Percentiles rank a stretch among this genome's conserved stretches.
These are phyloP conservation scores for Deroplatys truncata DNA, from an alignment of 2,888 invertebrate genomes.

Conservation along the genomic window DNA sequence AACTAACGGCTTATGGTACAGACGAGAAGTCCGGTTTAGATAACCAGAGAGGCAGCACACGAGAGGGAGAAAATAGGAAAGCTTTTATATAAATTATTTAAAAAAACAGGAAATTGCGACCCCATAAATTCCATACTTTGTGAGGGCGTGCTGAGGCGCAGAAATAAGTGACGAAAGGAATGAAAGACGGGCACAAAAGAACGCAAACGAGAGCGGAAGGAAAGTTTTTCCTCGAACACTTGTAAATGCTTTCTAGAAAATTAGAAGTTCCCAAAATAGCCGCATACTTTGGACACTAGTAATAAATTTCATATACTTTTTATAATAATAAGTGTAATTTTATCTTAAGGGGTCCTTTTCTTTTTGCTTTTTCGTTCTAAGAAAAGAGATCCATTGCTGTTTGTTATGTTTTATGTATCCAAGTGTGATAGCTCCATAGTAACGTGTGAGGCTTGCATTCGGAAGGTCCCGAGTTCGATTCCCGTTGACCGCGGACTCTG, in stretches of 20 bases:
- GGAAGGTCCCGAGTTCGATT: no score
- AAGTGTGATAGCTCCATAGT: no score
- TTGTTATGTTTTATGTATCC: no score
- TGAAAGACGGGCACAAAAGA: neutral
- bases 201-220: neutral
- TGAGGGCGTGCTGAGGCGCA: neutral
- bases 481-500: no score
- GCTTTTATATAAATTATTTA: conserved; percentile 9
- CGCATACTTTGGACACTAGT: neutral
- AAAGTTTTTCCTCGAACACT: neutral
- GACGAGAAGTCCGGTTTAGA: neutral
- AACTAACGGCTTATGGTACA: neutral
- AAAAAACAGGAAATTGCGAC: conserved; percentile 1
- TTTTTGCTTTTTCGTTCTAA: neutral
- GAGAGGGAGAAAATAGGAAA: neutral
- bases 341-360: neutral
- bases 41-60: neutral
- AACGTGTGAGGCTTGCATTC: no score
- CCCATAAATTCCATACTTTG: neutral
- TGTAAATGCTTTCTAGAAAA: neutral
- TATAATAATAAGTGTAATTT: neutral
- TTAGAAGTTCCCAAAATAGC: neutral
- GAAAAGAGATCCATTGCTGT: no score
- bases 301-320: neutral
- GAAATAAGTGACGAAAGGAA: neutral